A percentile compares a stretch with the other conserved stretches of the same genome.
Evolutionary conservation across 2,113 vertebrate genomes (phyloP).

Genomic region (Corynorhinus townsendii): DNA sequence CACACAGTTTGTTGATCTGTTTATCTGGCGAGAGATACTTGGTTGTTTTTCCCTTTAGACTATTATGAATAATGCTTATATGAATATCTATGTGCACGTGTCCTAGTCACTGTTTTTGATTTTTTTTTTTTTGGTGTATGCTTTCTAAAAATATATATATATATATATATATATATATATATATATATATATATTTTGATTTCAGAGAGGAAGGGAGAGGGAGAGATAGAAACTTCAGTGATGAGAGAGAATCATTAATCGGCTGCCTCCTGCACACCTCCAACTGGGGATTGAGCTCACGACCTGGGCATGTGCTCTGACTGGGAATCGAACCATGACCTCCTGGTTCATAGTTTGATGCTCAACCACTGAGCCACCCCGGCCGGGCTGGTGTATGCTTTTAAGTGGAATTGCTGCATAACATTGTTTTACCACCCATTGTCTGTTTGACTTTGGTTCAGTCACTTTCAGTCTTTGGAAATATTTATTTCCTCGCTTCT

Average conservation of each 20-base stretch:
- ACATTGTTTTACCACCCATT: background rate
- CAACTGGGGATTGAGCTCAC: too few relatives aligned
- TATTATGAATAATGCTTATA: background rate
- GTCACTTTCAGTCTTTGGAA: background rate
- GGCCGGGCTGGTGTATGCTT: background rate
- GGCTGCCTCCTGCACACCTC: too few relatives aligned
- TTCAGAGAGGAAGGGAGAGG: too few relatives aligned
- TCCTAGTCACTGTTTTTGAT: background rate
- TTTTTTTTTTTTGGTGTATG: background rate
- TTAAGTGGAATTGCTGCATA: background rate
- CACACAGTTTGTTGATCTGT: background rate
- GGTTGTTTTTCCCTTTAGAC: background rate
- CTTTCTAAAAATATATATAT: too few relatives aligned
- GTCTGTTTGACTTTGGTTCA: background rate
- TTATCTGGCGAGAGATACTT: background rate
- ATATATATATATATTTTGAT: too few relatives aligned
- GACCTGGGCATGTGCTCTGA: too few relatives aligned
- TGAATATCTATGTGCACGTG: background rate
- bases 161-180: too few relatives aligned
- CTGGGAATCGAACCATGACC: too few relatives aligned
- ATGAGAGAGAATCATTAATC: too few relatives aligned
- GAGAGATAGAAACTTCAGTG: too few relatives aligned
- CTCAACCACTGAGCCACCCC: too few relatives aligned
- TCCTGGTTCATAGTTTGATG: too few relatives aligned
- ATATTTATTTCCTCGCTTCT: background rate